Percentiles rank a stretch among this genome's conserved stretches.
These are phyloP conservation scores for Zaprionus bogoriensis DNA, from an alignment of 2,888 invertebrate genomes.

Conservation along the genomic window DNA sequence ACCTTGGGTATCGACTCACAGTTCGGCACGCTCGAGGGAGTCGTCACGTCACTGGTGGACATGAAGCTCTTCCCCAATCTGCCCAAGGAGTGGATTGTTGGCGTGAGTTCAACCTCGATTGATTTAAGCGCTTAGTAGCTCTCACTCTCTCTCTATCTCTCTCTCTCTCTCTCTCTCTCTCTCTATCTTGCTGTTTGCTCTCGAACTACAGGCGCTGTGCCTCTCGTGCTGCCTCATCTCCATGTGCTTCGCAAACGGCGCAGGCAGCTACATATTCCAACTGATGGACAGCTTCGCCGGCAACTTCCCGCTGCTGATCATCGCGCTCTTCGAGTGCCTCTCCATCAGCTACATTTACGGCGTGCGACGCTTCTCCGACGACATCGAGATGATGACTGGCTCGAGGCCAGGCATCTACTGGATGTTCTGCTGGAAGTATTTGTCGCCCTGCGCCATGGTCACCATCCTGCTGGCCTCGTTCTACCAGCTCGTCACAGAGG, in stretches of 20 bases:
- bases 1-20: slow-evolving; percentile 98
- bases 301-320: slow-evolving; percentile 94
- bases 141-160: no score
- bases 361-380: slow-evolving; percentile 94
- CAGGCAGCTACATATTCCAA: slow-evolving; percentile 96
- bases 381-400: slow-evolving; percentile 97
- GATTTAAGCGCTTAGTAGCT: no score
- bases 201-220: slow-evolving; percentile 85
- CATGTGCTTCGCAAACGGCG: slow-evolving; percentile 95
- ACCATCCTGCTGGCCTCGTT: slow-evolving; percentile 93
- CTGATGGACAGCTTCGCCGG: slow-evolving; percentile 97
- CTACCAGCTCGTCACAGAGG: slow-evolving; percentile 90
- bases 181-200: no score
- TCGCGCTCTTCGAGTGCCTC: slow-evolving; percentile 95
- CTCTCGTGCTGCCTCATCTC: slow-evolving; percentile 91
- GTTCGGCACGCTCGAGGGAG: slow-evolving; percentile 97
- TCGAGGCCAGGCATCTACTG: slow-evolving; percentile 93
- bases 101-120: slow-evolving; percentile 83
- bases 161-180: no score
- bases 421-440: slow-evolving; percentile 97
- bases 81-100: slow-evolving; percentile 94
- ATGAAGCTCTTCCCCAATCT: slow-evolving; percentile 96
- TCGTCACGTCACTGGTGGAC: slow-evolving; percentile 97
- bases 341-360: slow-evolving; percentile 97
- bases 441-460: slow-evolving; percentile 94